A percentile compares a stretch with the other conserved stretches of the same genome.
Evolutionary conservation across 1,140 invertebrate species (phyloP).

Genomic region (Drosophila nebulosa): DNA sequence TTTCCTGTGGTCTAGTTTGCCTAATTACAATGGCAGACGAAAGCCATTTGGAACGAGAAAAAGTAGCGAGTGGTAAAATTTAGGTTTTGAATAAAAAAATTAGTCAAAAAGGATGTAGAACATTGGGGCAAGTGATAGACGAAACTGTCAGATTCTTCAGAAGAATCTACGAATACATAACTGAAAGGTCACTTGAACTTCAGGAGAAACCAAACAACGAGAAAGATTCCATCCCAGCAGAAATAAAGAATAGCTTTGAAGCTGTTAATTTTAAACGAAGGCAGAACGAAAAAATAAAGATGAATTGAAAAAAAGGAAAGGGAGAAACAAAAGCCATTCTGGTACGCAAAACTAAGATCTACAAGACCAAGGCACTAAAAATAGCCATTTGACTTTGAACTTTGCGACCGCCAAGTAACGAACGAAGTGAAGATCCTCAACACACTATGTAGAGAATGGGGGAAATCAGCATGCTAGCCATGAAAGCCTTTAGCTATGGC

Average conservation of each 20-base stretch:
- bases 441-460: conserved; percentile 15
- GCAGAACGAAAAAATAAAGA: conserved; percentile 18
- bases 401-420: conserved; percentile 37
- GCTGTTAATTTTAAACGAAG: not conserved
- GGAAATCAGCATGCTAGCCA: conserved; percentile 7
- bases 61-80: not conserved
- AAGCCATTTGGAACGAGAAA: not conserved
- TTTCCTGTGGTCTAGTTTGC: not conserved
- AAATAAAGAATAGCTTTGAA: not conserved
- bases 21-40: conserved; percentile 23
- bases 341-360: conserved; percentile 14
- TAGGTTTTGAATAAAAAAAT: not conserved
- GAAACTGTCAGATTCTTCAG: too few relatives aligned
- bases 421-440: not conserved
- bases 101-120: not conserved
- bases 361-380: conserved; percentile 48
- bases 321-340: conserved; percentile 18
- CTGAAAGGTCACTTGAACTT: too few relatives aligned
- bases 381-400: conserved; percentile 66
- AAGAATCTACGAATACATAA: too few relatives aligned
- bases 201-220: too few relatives aligned
- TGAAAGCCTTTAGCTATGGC: not conserved
- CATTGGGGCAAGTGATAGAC: too few relatives aligned
- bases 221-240: too few relatives aligned
- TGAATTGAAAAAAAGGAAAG: conserved; percentile 14